Base-by-base conservation (phyloP, 2,797 vertebrate species). In the Sebastes itinus region DNA sequence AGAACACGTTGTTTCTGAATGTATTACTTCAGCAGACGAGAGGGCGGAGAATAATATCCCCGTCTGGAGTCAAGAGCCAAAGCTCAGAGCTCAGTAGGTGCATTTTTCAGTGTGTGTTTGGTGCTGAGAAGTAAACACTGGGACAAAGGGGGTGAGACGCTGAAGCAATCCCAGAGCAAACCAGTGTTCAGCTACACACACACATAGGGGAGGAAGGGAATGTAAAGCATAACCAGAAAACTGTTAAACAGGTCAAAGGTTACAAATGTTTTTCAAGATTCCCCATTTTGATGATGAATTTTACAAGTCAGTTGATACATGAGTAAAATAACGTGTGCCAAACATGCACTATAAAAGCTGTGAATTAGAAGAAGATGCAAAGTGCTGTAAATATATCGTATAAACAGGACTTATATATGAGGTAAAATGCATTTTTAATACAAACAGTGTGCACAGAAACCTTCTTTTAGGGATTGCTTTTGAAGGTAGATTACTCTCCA, bases 141-240 rank as follows among this genome's bases (percentile, higher is more conserved):
- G 25, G 78, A 65, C 59, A 76, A 70, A 83, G 75, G 6, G 61
- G 74, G 60, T 38, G 54, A 68, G 33, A 69, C 7, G 16, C 46
- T 78, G 81, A 80, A 80, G 49, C 67, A 75, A 81, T 65, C 61
- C 22, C 55, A 58, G 42, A 77, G 38, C 61, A 80, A 80, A 71
- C 80, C 58, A 71, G 35, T 49, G 63, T 65, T 23, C 1, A 56
- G 58, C 49, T 30, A 22, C 32, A 68, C 28, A 68, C 25, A n/a
- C 13, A 71, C 16, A 49, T 28, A 30, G 65, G 27, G 28, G 65
- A 60, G 6, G 23, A 75, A 59, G 46, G 73, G 38, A 78, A 80
- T 46, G 46, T 62, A 81, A 74, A 73, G 18, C 18, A 28, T 27
- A 25, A 82, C 32, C 58, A 46, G 18, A 42, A 78, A 83, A 62